Evolutionary conservation across 2,113 vertebrate genomes (phyloP).

Genomic region (Nothoprocta pentlandii): DNA sequence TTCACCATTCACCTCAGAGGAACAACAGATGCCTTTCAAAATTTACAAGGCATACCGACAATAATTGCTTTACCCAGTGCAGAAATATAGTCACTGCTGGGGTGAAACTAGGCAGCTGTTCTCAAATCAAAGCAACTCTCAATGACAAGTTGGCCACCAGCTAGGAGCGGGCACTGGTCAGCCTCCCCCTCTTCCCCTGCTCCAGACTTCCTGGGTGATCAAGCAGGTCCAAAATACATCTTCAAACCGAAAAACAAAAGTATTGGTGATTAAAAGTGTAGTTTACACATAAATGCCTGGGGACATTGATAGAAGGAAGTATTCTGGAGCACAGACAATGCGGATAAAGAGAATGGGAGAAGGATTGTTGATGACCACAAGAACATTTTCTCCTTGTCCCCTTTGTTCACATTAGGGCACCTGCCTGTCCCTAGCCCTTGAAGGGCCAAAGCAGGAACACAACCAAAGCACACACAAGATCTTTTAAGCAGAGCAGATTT

Average conservation of each 20-base stretch:
- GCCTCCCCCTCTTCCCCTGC: background rate
- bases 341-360: background rate
- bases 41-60: constrained; percentile 4
- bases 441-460: background rate
- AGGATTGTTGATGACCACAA: background rate
- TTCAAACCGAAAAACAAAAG: background rate
- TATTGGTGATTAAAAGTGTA: background rate
- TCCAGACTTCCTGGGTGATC: background rate
- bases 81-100: background rate
- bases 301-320: background rate
- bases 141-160: background rate
- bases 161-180: background rate
- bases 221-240: background rate
- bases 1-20: constrained; percentile 40
- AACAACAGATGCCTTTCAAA: constrained; percentile 50
- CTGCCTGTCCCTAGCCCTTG: background rate
- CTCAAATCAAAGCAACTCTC: background rate
- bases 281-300: background rate
- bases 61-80: background rate
- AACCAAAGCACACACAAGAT: background rate
- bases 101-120: background rate
- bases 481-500: background rate
- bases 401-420: background rate
- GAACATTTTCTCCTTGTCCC: background rate
- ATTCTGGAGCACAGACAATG: too few relatives aligned